A percentile compares a stretch with the other conserved stretches of the same genome.
Conservation (phyloP, 1,140 invertebrate species). For the Cherax destructor region DNA sequence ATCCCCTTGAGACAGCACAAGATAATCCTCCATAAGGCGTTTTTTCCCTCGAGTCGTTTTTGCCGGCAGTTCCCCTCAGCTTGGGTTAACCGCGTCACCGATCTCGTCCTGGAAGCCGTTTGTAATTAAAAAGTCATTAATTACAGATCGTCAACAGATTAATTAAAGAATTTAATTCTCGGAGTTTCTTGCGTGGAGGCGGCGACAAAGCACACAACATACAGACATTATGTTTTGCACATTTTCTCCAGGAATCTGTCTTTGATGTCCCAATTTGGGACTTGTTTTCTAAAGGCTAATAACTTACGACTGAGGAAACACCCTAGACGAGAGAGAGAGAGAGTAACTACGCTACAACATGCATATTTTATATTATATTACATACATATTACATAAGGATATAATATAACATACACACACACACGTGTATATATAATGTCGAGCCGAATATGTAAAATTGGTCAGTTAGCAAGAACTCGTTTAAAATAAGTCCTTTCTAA, state of each 20-base stretch:
- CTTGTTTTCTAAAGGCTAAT: conserved; percentile 1
- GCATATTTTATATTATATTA: too few species aligned
- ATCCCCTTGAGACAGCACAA: background rate
- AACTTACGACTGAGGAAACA: background rate
- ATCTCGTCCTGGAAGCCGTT: conserved; percentile 35
- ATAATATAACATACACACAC: too few species aligned
- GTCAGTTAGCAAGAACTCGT: too few species aligned
- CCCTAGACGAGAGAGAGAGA: background rate
- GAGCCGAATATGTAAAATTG: too few species aligned
- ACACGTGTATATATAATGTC: too few species aligned
- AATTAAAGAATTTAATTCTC: conserved; percentile 65
- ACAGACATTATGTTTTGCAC: background rate
- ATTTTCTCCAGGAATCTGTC: background rate
- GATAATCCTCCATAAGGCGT: background rate
- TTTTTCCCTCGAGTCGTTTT: background rate
- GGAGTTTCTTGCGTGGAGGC: conserved; percentile 43
- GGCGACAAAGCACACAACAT: conserved; percentile 17
- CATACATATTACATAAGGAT: too few species aligned
- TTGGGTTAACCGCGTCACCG: conserved; percentile 50
- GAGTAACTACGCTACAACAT: background rate
- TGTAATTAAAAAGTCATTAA: conserved; percentile 68
- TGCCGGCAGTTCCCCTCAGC: conserved; percentile 4
- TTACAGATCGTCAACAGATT: conserved; percentile 68
- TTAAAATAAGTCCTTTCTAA: too few species aligned
- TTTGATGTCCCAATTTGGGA: background rate